Conservation (phyloP, 2,797 vertebrate genomes). For the Picus viridis region DNA sequence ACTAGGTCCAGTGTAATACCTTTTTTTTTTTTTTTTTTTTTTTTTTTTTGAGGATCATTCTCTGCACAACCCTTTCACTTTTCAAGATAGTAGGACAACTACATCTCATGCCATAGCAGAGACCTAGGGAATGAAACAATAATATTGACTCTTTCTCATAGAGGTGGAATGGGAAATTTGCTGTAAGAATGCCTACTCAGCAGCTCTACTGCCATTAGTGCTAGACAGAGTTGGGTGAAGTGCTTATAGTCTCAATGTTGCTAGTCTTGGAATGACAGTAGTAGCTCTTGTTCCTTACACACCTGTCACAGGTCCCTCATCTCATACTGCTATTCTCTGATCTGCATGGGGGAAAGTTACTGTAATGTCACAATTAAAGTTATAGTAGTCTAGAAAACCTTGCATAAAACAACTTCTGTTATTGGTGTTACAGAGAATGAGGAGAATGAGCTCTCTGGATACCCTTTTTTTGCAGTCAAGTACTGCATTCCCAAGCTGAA, state of each 20-base stretch:
- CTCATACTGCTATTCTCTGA: background rate
- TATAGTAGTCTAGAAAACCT: background rate
- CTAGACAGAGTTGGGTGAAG: background rate
- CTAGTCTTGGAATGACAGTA: background rate
- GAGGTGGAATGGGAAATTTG: background rate
- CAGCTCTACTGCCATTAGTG: fast-evolving
- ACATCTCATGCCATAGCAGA: background rate
- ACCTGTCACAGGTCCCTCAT: background rate
- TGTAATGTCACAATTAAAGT: background rate
- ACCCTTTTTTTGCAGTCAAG: background rate
- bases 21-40: no score
- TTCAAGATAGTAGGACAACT: background rate
- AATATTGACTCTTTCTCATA: background rate
- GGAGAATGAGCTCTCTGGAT: background rate
- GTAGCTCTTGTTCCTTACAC: background rate
- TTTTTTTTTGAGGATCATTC: background rate
- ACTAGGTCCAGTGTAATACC: background rate
- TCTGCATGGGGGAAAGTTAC: background rate
- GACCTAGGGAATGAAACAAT: background rate
- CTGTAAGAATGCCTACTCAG: background rate
- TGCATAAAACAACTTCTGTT: background rate
- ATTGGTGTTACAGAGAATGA: background rate
- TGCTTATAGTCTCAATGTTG: background rate
- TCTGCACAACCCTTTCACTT: background rate
- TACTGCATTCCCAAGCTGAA: background rate